Conservation (phyloP, 2,888 invertebrate species). For the Meteorus colon region DNA sequence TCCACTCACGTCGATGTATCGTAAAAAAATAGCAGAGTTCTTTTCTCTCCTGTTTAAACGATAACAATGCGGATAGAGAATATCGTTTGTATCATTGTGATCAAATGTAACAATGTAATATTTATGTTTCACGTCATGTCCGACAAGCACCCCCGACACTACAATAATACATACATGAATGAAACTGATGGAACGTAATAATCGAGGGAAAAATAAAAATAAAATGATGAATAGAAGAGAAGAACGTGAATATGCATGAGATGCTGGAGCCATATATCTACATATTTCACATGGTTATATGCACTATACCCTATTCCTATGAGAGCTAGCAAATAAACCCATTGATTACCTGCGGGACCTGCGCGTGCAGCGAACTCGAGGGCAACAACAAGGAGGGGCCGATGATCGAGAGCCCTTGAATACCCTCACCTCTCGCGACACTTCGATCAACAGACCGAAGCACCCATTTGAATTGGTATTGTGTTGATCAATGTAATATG, state of each 20-base stretch:
- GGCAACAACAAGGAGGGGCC: conserved; percentile 25
- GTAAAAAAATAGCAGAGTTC: not conserved
- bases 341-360: conserved; percentile 41
- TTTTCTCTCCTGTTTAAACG: not conserved
- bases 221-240: not conserved
- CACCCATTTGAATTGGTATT: not conserved
- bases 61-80: not conserved
- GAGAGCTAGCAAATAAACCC: conserved; percentile 33
- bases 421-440: conserved; percentile 8
- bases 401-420: conserved; percentile 45
- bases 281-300: not conserved
- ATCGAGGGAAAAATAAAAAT: not conserved
- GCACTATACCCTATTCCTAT: not conserved
- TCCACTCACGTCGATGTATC: conserved; percentile 1
- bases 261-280: not conserved
- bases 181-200: not conserved
- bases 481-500: not conserved
- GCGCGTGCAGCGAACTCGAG: conserved; percentile 30
- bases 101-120: not conserved
- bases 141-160: not conserved
- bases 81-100: not conserved
- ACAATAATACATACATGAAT: not conserved
- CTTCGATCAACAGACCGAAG: conserved; percentile 1
- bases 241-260: conserved; percentile 13
- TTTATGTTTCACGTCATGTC: not conserved